Conservation (phyloP, 1,140 invertebrate species). For the Drosophila orosa region DNA sequence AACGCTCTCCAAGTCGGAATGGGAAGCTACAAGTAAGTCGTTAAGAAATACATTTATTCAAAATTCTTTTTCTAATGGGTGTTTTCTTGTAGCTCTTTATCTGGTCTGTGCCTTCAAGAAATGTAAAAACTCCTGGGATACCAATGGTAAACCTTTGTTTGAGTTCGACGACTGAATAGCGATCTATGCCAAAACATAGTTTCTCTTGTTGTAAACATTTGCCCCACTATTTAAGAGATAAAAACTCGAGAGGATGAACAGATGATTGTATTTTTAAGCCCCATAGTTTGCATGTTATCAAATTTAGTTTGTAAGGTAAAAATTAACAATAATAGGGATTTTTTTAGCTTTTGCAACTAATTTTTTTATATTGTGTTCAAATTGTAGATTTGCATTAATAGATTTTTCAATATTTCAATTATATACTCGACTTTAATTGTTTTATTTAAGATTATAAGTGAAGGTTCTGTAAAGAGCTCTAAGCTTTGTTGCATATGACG, state of each 20-base stretch:
- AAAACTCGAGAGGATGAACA: slow-evolving; percentile 41
- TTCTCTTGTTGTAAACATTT: slow-evolving; percentile 13
- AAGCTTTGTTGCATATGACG: too few species aligned
- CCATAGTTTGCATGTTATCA: slow-evolving; percentile 13
- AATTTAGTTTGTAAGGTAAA: slow-evolving; percentile 11
- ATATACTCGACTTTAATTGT: background rate
- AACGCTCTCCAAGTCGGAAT: slow-evolving; percentile 95
- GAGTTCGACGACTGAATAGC: slow-evolving; percentile 73
- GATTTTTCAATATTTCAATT: slow-evolving; percentile 8
- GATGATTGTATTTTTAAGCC: slow-evolving; percentile 27
- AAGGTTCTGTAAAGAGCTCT: too few species aligned
- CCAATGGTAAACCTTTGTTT: slow-evolving; percentile 87
- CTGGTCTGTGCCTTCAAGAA: slow-evolving; percentile 94
- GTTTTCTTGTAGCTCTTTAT: slow-evolving; percentile 90
- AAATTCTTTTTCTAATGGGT: too few species aligned
- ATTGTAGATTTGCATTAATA: slow-evolving; percentile 8
- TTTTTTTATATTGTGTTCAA: slow-evolving; percentile 4
- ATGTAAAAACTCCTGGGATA: slow-evolving; percentile 87
- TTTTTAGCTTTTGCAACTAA: background rate
- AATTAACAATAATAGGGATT: slow-evolving; percentile 3
- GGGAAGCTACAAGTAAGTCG: slow-evolving; percentile 94
- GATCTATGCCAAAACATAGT: background rate
- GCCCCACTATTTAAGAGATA: slow-evolving; percentile 7
- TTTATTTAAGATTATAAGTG: background rate
- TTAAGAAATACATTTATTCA: background rate